phyloP scores from a whole-genome alignment of 2,888 invertebrate species.

The Lepidonotus clava region DNA sequence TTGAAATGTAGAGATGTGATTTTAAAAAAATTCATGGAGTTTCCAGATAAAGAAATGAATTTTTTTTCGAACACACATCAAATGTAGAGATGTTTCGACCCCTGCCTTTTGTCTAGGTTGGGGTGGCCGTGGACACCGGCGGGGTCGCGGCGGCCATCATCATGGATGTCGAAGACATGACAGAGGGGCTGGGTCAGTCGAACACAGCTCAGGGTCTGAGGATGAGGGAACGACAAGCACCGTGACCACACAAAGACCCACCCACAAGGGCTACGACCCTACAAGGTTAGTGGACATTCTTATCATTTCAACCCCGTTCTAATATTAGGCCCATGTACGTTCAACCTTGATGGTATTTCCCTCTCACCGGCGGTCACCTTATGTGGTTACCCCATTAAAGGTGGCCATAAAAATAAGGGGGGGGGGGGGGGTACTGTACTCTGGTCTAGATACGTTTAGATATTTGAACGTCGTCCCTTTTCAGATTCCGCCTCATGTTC shows the following conservation, averaged over 20 bases:
- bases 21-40: too few species aligned
- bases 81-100: too few species aligned
- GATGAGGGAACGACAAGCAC: neutral
- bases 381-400: neutral
- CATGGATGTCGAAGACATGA: neutral
- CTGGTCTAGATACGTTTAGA: too few species aligned
- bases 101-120: neutral
- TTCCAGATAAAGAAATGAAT: too few species aligned
- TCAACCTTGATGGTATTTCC: too few species aligned
- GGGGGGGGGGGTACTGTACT: too few species aligned
- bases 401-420: neutral
- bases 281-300: neutral
- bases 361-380: too few species aligned
- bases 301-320: neutral
- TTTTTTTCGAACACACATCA: too few species aligned
- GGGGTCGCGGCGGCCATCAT: neutral
- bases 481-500: slow-evolving; percentile 89
- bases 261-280: neutral
- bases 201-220: neutral
- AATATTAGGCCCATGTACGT: too few species aligned
- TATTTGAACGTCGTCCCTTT: slow-evolving; percentile 3
- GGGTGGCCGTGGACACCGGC: neutral
- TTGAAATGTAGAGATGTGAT: too few species aligned
- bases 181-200: neutral
- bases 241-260: neutral